These are phyloP conservation scores for Caenorhabditis sp. DNA, from an alignment of 2,888 invertebrate species.

Conservation along the genomic window DNA sequence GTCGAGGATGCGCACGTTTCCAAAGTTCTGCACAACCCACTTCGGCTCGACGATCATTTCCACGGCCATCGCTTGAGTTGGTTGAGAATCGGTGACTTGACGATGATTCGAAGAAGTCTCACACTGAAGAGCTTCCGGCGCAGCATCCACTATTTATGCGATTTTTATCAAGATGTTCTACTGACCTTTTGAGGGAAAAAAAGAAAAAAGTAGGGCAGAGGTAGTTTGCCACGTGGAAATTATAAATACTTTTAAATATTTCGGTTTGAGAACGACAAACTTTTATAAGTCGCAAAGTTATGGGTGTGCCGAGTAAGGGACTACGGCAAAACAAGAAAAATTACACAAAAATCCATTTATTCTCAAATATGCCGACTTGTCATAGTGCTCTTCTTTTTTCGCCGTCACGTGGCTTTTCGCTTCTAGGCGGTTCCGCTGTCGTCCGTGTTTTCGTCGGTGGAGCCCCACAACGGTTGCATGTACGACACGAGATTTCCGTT, in stretches of 20 bases:
- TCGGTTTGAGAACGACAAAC: no score
- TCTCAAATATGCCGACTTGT: constrained; percentile 40
- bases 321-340: no score
- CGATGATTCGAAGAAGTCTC: constrained; percentile 2
- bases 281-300: no score
- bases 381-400: no score
- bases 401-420: not conserved
- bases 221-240: no score
- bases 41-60: constrained; percentile 57
- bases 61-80: constrained; percentile 49
- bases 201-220: no score
- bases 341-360: no score
- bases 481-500: constrained; percentile 36
- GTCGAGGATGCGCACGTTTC: constrained; percentile 59
- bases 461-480: constrained; percentile 27
- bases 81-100: constrained; percentile 25
- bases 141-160: not conserved
- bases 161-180: no score
- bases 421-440: not conserved
- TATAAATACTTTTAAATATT: no score
- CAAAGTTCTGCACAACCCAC: constrained; percentile 58
- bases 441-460: not conserved
- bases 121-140: constrained; percentile 4
- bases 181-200: no score
- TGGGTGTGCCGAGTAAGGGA: no score